Evolutionary conservation across 1,140 invertebrate species (phyloP), one percentile per base, ranked within the genome.

Genomic region (Chelonus insularis): DNA sequence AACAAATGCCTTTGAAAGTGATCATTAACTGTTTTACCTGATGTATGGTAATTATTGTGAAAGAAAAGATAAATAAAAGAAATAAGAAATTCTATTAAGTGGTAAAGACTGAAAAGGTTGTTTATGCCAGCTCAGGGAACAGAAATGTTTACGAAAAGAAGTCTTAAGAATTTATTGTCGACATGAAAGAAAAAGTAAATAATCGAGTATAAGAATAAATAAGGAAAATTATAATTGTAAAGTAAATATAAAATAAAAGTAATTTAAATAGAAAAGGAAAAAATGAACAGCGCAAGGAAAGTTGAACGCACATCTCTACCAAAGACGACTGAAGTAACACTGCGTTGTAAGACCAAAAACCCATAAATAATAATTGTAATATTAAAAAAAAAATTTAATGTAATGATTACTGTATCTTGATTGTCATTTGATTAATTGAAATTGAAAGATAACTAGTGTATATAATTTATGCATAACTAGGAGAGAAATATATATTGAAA

Each of bases 61-160:
- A 65, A 65, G 14, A 61, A 12, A 39, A 50, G 63, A 66, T 50
- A 51, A 63, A 50, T 57, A 57, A 61, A 67, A 37, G 50, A 14
- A 20, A 59, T 32, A 47, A 12, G 14, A 41, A 60, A 41, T 36
- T 52, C 3, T 39, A 55, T 18, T 37, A n/a, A 41, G 58, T 65
- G 71, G 71, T 65, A 66, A 76, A 76, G 74, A 78, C 76, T 78
- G 76, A 77, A 69, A 75, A 69, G 73, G 72, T 75, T 75, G 72
- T n/a, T 75, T 52, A 74, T 63, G 68, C 71, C 70, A 67, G 75
- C 74, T 78, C 76, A 78, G 76, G 75, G 76, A 78, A 72, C 72
- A 75, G 74, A 68, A 32, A 68, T 64, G 67, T 61, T 64, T 67
- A 62, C 55, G 55, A 70, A 57, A 64, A 61, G 36, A 68, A 25